Evolutionary conservation across 2,113 vertebrate genomes (phyloP).

Genomic region (Microtus oregoni): DNA sequence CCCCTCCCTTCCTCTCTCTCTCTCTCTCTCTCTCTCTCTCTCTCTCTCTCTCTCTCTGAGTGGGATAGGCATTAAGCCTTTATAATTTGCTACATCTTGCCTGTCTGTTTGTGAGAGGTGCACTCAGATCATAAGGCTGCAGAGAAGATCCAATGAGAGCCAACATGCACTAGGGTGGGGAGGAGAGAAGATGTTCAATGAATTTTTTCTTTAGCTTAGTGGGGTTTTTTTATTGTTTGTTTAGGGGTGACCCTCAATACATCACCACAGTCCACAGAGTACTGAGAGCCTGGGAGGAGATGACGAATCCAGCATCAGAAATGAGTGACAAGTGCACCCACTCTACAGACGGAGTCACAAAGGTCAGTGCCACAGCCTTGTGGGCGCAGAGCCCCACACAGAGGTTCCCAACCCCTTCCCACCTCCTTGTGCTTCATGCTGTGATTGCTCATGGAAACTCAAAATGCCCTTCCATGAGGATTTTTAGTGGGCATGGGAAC

Average conservation of each 20-base stretch:
- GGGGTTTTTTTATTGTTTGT: not conserved
- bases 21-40: not conserved
- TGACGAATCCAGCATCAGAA: not conserved
- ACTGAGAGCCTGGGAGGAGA: not conserved
- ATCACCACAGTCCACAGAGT: not conserved
- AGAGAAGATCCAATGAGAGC: not conserved
- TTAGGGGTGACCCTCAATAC: not conserved
- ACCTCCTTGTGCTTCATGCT: not conserved
- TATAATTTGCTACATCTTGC: not conserved
- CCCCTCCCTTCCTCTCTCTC: not conserved
- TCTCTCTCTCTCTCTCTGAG: not conserved
- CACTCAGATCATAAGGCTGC: not conserved
- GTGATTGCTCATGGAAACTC: not conserved
- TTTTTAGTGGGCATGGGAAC: not conserved
- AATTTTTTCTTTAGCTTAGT: not conserved
- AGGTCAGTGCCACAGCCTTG: not conserved
- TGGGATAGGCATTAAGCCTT: not conserved
- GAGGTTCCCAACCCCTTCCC: not conserved
- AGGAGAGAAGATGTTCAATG: not conserved
- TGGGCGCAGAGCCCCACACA: not conserved
- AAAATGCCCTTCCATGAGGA: not conserved
- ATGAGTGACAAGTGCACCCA: not conserved
- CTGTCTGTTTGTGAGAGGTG: not conserved
- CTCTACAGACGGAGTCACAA: rapidly evolving
- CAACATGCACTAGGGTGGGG: not conserved